Conservation (phyloP, 1,140 invertebrate species). For the Drosophila sp. region DNA sequence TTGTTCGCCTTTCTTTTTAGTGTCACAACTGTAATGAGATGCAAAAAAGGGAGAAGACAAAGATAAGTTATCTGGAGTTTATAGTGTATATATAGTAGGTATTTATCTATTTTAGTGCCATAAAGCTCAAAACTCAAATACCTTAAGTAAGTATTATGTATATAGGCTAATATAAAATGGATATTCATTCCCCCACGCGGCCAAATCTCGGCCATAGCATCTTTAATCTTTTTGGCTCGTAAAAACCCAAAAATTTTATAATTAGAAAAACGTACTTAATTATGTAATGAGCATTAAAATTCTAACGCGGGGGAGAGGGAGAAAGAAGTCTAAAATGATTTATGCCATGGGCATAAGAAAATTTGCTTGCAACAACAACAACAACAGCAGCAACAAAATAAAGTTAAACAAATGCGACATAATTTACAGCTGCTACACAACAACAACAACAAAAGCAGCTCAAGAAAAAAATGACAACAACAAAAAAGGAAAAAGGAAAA, state of each 20-base stretch:
- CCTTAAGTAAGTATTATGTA: constrained; percentile 25
- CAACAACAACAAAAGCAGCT: constrained; percentile 2
- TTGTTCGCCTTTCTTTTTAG: constrained; percentile 21
- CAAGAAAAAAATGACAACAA: not conserved
- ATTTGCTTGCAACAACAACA: constrained; percentile 28
- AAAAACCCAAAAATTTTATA: constrained; percentile 64
- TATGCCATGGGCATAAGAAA: constrained; percentile 46
- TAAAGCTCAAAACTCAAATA: constrained; percentile 36
- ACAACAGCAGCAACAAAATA: constrained; percentile 2
- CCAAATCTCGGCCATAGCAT: constrained; percentile 22
- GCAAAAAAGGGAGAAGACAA: constrained; percentile 34
- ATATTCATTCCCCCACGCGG: constrained; percentile 15
- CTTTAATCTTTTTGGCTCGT: constrained; percentile 31
- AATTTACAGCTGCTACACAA: constrained; percentile 55
- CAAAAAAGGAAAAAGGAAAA: not conserved
- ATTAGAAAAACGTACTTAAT: constrained; percentile 75
- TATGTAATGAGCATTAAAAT: constrained; percentile 66
- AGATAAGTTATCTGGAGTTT: constrained; percentile 65
- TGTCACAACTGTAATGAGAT: constrained; percentile 58
- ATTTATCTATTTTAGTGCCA: constrained; percentile 6
- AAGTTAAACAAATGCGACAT: constrained; percentile 56
- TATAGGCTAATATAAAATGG: constrained; percentile 13
- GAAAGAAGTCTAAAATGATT: constrained; percentile 35
- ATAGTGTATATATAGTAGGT: not conserved
- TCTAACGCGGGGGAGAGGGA: not conserved